phyloP scores from a whole-genome alignment of 2,113 vertebrate species.

The Chionomys nivalis region DNA sequence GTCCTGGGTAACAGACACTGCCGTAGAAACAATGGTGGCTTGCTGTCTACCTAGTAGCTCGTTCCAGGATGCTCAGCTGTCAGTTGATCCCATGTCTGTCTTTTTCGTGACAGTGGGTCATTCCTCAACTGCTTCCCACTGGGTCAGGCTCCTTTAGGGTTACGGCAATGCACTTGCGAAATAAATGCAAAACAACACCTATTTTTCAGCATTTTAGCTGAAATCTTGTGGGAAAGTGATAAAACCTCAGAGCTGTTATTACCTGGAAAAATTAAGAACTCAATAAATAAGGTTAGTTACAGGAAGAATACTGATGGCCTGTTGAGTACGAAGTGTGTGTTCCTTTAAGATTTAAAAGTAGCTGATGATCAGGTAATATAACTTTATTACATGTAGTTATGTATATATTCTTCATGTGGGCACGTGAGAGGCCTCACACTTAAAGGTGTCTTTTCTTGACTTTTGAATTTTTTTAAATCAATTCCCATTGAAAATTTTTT shows the following conservation, averaged over 20 bases:
- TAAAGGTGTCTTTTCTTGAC: neutral
- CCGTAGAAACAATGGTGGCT: neutral
- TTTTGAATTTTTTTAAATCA: neutral
- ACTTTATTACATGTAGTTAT: neutral
- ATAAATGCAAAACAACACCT: neutral
- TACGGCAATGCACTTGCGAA: neutral
- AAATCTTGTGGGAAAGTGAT: neutral
- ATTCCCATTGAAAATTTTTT: neutral
- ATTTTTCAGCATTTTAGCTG: conserved; percentile 1
- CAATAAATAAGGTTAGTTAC: neutral
- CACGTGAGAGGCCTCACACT: neutral
- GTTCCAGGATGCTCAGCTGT: neutral
- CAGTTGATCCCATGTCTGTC: neutral
- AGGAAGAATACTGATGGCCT: neutral
- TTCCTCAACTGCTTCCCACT: neutral
- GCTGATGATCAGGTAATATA: neutral
- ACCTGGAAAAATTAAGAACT: neutral
- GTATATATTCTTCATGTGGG: neutral
- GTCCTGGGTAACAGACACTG: neutral
- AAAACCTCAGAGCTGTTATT: neutral
- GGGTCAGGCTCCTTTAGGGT: neutral
- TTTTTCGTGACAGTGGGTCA: neutral
- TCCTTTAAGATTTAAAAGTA: neutral
- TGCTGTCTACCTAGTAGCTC: neutral
- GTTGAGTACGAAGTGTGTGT: neutral